These are phyloP conservation scores for Hyperopisus bebe DNA, from an alignment of 2,113 vertebrate species.

Conservation along the genomic window DNA sequence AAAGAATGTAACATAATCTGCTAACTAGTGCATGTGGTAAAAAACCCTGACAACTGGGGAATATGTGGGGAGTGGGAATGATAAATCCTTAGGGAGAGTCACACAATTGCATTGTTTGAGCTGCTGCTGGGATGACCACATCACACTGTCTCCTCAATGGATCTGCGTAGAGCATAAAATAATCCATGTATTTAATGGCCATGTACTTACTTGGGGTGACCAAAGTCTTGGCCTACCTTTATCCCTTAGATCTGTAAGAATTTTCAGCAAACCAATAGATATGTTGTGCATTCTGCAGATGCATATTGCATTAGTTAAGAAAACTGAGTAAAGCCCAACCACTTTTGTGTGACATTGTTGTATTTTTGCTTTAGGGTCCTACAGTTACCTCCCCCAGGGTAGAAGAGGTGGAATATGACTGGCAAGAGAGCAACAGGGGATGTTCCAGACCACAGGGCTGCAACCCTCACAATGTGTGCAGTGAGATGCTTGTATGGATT, in stretches of 20 bases:
- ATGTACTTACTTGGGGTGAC: background rate
- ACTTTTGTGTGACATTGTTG: background rate
- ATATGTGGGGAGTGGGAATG: background rate
- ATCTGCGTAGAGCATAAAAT: background rate
- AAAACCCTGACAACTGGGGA: background rate
- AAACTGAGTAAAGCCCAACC: background rate
- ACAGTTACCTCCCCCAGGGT: background rate
- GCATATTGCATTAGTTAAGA: background rate
- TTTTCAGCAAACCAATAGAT: background rate
- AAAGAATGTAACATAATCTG: background rate
- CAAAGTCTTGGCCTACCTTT: background rate
- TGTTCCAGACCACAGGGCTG: background rate
- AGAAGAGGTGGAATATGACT: background rate
- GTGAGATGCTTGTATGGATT: background rate
- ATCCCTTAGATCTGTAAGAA: background rate
- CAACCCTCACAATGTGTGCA: background rate
- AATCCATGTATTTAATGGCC: background rate
- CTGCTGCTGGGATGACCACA: background rate
- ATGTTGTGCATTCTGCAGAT: background rate
- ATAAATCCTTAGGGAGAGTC: background rate
- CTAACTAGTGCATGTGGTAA: background rate
- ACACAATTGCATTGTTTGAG: background rate
- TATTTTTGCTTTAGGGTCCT: background rate
- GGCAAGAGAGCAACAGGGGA: background rate
- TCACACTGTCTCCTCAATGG: background rate